Percentiles rank a stretch among this genome's conserved stretches.
These are phyloP conservation scores for Numenius phaeopus DNA, from an alignment of 2,797 vertebrate species.

Conservation along the genomic window DNA sequence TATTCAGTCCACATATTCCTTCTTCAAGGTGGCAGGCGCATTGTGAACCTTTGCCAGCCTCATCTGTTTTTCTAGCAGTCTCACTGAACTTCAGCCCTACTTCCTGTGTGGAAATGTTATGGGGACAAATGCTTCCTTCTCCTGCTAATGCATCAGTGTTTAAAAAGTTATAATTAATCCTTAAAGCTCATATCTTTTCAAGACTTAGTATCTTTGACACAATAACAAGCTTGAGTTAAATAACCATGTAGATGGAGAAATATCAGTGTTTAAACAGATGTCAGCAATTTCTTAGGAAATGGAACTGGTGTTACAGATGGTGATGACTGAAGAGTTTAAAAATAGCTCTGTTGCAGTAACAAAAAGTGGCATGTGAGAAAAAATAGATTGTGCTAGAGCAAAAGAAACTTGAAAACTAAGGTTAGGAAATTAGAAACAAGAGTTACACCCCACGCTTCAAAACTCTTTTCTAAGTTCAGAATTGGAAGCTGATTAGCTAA, in stretches of 20 bases:
- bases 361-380: neutral
- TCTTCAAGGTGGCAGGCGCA: neutral
- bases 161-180: neutral
- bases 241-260: neutral
- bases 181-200: neutral
- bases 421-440: neutral
- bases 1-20: neutral
- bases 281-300: constrained; percentile 26
- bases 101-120: neutral
- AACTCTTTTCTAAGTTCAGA: neutral
- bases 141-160: neutral
- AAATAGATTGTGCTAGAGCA: neutral
- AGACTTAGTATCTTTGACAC: neutral
- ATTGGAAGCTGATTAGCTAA: neutral
- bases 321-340: neutral
- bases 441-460: neutral
- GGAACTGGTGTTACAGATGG: neutral
- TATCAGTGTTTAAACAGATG: neutral
- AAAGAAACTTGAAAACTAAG: neutral
- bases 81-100: neutral
- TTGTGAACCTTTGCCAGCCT: neutral
- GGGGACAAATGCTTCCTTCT: neutral
- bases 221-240: neutral
- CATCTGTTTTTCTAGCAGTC: neutral
- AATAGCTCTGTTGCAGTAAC: neutral